phyloP scores from a whole-genome alignment of 2,113 vertebrate genomes.

The Otocyon megalotis region DNA sequence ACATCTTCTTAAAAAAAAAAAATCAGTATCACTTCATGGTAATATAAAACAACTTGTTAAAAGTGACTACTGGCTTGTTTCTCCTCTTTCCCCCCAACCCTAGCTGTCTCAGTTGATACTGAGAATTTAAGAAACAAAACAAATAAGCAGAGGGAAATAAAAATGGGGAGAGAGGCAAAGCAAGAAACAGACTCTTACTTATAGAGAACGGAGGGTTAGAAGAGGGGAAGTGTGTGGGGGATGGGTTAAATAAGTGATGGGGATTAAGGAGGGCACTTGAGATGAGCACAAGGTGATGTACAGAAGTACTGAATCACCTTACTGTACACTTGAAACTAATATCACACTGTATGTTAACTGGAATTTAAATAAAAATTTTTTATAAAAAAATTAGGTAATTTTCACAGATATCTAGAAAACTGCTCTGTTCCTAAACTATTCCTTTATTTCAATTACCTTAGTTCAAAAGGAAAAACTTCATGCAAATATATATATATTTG shows the following conservation, averaged over 20 bases:
- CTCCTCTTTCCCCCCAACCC: not conserved
- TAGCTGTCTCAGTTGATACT: slow-evolving; percentile 60
- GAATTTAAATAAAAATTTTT: not conserved
- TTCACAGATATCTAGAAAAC: slow-evolving; percentile 73
- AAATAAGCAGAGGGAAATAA: not conserved
- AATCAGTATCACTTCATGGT: not conserved
- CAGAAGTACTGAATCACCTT: not conserved
- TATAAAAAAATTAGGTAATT: slow-evolving; percentile 62
- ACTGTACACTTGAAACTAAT: not conserved
- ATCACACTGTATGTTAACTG: not conserved
- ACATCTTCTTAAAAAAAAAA: slow-evolving; percentile 61
- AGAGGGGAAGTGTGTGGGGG: not conserved
- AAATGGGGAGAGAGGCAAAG: not conserved
- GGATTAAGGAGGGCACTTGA: not conserved
- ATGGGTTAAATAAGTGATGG: not conserved
- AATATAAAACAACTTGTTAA: slow-evolving; percentile 49
- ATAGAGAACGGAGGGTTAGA: not conserved
- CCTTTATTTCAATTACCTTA: slow-evolving; percentile 68
- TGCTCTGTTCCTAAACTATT: slow-evolving; percentile 71
- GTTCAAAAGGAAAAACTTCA: slow-evolving; percentile 53
- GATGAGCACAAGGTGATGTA: not conserved
- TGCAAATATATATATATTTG: slow-evolving; percentile 24
- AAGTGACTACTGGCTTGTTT: slow-evolving; percentile 56
- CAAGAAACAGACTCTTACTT: not conserved
- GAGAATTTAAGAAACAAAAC: not conserved